These are phyloP conservation scores for Lycocorax pyrrhopterus DNA, from an alignment of 2,113 vertebrate species.

Conservation along the genomic window DNA sequence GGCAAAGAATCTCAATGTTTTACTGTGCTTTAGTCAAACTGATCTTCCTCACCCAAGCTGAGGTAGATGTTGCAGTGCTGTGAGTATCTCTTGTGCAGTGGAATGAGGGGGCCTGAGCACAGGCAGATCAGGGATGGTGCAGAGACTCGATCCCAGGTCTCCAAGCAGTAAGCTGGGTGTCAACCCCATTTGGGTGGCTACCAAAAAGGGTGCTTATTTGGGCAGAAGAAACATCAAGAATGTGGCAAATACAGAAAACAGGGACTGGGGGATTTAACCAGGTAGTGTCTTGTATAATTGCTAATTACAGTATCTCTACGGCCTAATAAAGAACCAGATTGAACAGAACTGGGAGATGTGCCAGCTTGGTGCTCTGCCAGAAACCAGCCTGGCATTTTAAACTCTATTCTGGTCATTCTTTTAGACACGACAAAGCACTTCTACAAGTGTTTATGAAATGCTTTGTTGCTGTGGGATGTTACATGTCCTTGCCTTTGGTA, in stretches of 20 bases:
- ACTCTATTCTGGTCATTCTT: not conserved
- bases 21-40: not conserved
- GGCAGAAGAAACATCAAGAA: not conserved
- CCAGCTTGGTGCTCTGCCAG: not conserved
- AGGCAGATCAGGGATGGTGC: not conserved
- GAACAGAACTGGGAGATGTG: not conserved
- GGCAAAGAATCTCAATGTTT: not conserved
- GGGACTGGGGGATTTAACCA: not conserved
- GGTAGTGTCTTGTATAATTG: not conserved
- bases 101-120: not conserved
- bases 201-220: not conserved
- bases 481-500: not conserved
- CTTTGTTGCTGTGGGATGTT: not conserved
- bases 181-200: accelerated
- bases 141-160: not conserved
- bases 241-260: not conserved
- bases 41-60: not conserved
- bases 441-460: not conserved
- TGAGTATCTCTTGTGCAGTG: not conserved
- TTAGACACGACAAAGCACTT: not conserved
- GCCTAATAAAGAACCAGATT: conserved; percentile 1
- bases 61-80: not conserved
- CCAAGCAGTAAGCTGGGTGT: not conserved
- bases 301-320: not conserved
- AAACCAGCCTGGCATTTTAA: not conserved